Evolutionary conservation across 2,888 invertebrate species (phyloP).

Genomic region (Anthoptus insignis): DNA sequence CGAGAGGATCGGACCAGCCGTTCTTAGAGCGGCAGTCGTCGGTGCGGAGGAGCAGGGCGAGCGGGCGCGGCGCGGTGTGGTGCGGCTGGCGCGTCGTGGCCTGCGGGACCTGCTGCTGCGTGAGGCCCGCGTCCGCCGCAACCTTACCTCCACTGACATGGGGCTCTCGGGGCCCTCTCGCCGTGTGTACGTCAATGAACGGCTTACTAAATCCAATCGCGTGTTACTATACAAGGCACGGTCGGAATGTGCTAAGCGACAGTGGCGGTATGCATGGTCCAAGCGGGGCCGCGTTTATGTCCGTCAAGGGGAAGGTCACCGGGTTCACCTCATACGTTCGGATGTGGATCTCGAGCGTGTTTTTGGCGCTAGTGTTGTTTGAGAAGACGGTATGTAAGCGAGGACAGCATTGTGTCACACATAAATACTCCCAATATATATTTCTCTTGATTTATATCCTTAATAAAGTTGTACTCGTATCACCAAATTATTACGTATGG

Average conservation of each 20-base stretch:
- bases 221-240: constrained; percentile 42
- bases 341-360: neutral
- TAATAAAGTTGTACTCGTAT: too few relatives aligned
- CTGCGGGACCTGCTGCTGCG: constrained; percentile 38
- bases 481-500: too few relatives aligned
- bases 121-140: constrained; percentile 41
- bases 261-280: constrained; percentile 40
- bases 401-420: neutral
- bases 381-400: neutral
- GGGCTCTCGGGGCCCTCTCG: constrained; percentile 32
- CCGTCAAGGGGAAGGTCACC: constrained; percentile 28
- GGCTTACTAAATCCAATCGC: constrained; percentile 39
- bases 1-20: neutral
- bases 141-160: constrained; percentile 29
- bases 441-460: too few relatives aligned
- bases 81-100: constrained; percentile 37
- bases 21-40: neutral
- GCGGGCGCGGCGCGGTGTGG: constrained; percentile 14
- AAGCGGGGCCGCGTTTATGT: constrained; percentile 35
- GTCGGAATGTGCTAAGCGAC: constrained; percentile 12
- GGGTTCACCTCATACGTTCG: constrained; percentile 20
- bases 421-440: too few relatives aligned
- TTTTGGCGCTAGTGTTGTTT: neutral
- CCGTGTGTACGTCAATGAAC: constrained; percentile 41
- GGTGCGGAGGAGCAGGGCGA: neutral